Base-by-base conservation (phyloP, 2,113 vertebrate genomes). In the Sinocyclocheilus maitianheensis region DNA sequence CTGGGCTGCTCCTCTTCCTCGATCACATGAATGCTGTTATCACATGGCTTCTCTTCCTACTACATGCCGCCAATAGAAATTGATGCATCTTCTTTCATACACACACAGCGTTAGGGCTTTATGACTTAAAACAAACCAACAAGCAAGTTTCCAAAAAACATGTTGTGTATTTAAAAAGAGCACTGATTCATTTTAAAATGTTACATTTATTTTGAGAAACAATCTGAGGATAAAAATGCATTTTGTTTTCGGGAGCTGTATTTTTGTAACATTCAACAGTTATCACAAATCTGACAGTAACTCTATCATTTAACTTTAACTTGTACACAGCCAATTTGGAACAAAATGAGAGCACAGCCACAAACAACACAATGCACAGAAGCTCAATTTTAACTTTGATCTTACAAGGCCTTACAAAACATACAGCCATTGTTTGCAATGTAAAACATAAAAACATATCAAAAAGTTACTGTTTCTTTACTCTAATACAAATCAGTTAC, bases 11-110 rank as follows among this genome's bases (percentile, higher is more conserved):
- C 88, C 89, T 94, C 88, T 91, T 91, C 91, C 87, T 90, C 20
- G 90, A 94, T 95, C 95, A 95, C 95, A 95, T 95, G 94, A 93
- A 95, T 90, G 90, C 88, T 88, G 81, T 90, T 62, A 93, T 95
- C 95, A 95, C 94, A 95, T 95, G 95, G 87, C 89, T 89, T 81
- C 55, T 84, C 71, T 89, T 65, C 69, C 81, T 86, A 60, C 88
- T 89, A 89, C 87, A 90, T 62, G 14, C 83, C 86, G 40, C 87
- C 86, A 88, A 89, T 77, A 90, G 86, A 51, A 79, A 88, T 9
- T 20, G n/a, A 51, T 26, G 43, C 65, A 77, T 37, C 78, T 65
- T 71, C 58, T 71, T 80, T 88, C 77, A 81, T 85, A 89, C 71
- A 88, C 87, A 86, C 9, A 14, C 55, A 62, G 34, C n/a, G 20